Conservation (phyloP, 2,113 vertebrate genomes). For the Zosterops lateralis region DNA sequence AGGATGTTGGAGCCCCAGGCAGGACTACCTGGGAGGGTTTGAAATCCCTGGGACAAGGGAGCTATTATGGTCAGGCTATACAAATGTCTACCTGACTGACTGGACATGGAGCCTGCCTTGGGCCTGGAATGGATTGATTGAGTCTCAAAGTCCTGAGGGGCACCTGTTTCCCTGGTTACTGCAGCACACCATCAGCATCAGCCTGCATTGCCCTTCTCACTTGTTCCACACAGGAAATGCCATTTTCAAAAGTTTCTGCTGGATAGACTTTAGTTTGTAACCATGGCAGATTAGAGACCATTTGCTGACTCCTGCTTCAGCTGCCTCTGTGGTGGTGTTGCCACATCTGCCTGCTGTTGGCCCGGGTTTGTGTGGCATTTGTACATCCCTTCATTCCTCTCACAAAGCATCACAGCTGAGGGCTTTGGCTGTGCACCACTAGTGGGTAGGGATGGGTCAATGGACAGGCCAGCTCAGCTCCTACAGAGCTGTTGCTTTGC, state of each 20-base stretch:
- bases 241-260: not conserved
- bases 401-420: not conserved
- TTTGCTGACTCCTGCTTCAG: not conserved
- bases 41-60: not conserved
- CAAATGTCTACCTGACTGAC: not conserved
- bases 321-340: fast-evolving
- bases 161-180: not conserved
- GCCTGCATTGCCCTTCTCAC: not conserved
- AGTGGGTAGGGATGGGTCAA: not conserved
- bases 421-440: not conserved
- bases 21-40: not conserved
- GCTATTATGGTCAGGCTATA: not conserved
- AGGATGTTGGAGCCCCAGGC: not conserved
- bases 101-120: not conserved
- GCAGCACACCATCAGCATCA: not conserved
- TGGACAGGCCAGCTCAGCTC: fast-evolving
- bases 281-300: not conserved
- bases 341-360: not conserved
- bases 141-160: not conserved
- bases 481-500: not conserved
- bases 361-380: fast-evolving
- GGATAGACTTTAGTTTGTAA: not conserved
- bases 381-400: not conserved
- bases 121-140: not conserved
- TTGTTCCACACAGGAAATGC: not conserved